Percentiles rank a stretch among this genome's conserved stretches.
These are phyloP conservation scores for Listrodromus nycthemerus DNA, from an alignment of 2,888 invertebrate genomes.

Conservation along the genomic window DNA sequence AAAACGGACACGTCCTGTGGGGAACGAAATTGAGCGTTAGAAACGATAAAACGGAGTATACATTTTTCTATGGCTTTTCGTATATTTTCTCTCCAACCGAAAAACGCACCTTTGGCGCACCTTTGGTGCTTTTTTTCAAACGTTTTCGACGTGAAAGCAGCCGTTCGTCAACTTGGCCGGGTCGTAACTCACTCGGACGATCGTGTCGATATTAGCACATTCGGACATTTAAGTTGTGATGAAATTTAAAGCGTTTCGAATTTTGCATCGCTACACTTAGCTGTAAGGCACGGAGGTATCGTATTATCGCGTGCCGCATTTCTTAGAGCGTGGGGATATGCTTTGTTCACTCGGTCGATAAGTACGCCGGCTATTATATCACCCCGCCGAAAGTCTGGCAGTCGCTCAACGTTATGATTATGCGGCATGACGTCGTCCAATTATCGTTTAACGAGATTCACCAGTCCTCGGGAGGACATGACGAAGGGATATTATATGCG, in stretches of 20 bases:
- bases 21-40: no score
- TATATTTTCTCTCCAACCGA: no score
- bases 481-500: slow-evolving; percentile 71
- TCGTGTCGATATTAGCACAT: neutral
- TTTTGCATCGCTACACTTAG: neutral
- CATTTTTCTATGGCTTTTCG: no score
- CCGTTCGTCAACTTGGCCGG: no score
- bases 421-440: slow-evolving; percentile 71
- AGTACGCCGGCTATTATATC: slow-evolving; percentile 56
- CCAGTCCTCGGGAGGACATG: slow-evolving; percentile 71
- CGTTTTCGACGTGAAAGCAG: no score
- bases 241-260: neutral
- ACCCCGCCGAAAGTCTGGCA: slow-evolving; percentile 53
- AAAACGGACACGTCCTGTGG: no score
- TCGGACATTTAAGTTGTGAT: neutral
- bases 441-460: slow-evolving; percentile 72
- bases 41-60: no score
- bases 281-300: neutral
- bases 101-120: no score
- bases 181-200: no score
- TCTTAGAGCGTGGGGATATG: slow-evolving; percentile 1
- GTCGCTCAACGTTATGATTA: slow-evolving; percentile 69
- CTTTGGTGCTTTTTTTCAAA: no score
- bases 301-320: neutral
- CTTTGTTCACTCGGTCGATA: slow-evolving; percentile 61